Evolutionary conservation across 2,888 invertebrate species (phyloP).

Genomic region (Phymatocera aterrima): DNA sequence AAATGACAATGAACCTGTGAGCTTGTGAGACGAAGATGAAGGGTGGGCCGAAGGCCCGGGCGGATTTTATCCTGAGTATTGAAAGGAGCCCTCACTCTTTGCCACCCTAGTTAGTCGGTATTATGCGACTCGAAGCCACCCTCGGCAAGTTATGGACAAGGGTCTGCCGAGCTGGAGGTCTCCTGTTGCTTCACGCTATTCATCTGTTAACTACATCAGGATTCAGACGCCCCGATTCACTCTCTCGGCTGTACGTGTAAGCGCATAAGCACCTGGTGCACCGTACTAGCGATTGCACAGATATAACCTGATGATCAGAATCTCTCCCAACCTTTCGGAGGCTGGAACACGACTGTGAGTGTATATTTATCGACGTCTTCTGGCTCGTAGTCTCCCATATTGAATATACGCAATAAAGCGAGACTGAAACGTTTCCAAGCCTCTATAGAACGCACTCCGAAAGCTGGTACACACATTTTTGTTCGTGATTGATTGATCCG

Average conservation of each 20-base stretch:
- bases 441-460: background rate
- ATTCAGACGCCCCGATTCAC: constrained; percentile 31
- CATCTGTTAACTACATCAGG: constrained; percentile 25
- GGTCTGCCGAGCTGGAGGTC: background rate
- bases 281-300: background rate
- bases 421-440: constrained; percentile 21
- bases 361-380: background rate
- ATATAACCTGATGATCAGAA: constrained; percentile 8
- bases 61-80: constrained; percentile 16
- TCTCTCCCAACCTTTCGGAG: background rate
- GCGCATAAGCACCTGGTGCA: constrained; percentile 18
- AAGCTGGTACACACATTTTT: constrained; percentile 6
- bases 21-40: constrained; percentile 11
- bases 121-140: constrained; percentile 29
- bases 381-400: background rate
- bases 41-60: constrained; percentile 7
- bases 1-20: constrained; percentile 15
- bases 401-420: background rate
- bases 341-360: background rate
- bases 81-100: constrained; percentile 9
- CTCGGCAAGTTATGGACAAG: background rate
- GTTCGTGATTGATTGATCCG: constrained; percentile 22
- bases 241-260: constrained; percentile 18
- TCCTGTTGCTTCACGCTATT: constrained; percentile 10
- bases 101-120: constrained; percentile 23